These are phyloP conservation scores for Alligator mississippiensis DNA, from an alignment of 2,113 vertebrate genomes.

Conservation along the genomic window DNA sequence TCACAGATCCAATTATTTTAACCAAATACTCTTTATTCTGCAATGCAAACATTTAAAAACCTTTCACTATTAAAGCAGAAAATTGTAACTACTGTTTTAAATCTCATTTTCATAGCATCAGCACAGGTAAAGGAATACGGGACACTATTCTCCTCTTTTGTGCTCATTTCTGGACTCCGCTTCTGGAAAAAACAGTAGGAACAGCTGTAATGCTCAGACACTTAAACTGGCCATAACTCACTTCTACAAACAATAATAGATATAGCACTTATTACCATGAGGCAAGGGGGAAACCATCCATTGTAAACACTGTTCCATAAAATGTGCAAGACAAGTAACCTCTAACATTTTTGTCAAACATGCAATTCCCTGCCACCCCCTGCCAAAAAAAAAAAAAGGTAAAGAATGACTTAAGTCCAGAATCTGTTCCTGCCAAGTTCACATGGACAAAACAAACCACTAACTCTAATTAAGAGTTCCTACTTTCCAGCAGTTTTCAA, in stretches of 20 bases:
- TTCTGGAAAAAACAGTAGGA: background rate
- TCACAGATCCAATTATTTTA: background rate
- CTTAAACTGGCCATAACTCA: background rate
- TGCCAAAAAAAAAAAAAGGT: fast-evolving
- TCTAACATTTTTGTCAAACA: background rate
- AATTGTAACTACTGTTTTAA: background rate
- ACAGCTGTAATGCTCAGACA: background rate
- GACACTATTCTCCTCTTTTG: background rate
- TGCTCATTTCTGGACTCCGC: fast-evolving
- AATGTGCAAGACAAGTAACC: background rate
- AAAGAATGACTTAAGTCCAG: background rate
- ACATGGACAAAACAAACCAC: background rate
- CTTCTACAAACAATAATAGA: background rate
- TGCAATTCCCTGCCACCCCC: background rate
- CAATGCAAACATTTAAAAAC: background rate
- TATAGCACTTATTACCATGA: background rate
- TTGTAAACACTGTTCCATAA: background rate
- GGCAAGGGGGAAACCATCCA: fast-evolving
- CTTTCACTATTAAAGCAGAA: background rate
- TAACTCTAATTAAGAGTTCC: background rate
- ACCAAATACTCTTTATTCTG: fast-evolving
- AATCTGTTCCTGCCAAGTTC: fast-evolving
- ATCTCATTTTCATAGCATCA: background rate
- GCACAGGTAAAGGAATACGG: background rate
- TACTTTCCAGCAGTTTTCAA: background rate